A percentile compares a stretch with the other conserved stretches of the same genome.
phyloP scores from a whole-genome alignment of 1,140 invertebrate genomes.

The Euglossa dilemma region DNA sequence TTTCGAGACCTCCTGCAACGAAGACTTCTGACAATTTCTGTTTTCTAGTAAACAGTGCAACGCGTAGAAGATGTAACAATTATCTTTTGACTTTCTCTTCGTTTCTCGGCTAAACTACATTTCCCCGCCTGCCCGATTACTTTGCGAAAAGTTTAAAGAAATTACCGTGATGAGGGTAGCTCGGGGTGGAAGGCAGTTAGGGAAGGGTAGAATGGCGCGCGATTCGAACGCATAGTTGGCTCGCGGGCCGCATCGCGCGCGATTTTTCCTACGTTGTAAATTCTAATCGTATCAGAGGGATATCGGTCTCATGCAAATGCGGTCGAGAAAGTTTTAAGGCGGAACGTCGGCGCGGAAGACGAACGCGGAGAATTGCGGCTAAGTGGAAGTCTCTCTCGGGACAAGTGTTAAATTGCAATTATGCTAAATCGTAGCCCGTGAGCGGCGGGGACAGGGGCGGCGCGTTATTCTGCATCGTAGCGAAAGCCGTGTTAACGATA shows the following conservation, averaged over 20 bases:
- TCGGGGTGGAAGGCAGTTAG: too few relatives aligned
- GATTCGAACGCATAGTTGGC: not conserved
- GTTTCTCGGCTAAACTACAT: too few relatives aligned
- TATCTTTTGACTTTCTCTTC: too few relatives aligned
- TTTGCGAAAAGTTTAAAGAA: too few relatives aligned
- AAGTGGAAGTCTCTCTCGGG: constrained; percentile 10
- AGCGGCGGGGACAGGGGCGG: constrained; percentile 26
- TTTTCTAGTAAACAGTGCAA: too few relatives aligned
- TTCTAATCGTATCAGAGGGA: constrained; percentile 18
- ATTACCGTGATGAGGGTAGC: too few relatives aligned
- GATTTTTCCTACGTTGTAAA: not conserved
- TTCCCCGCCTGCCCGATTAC: too few relatives aligned
- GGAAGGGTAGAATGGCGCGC: not conserved
- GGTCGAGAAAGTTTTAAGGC: constrained; percentile 14
- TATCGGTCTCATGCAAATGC: constrained; percentile 44
- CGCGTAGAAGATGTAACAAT: too few relatives aligned
- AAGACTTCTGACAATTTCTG: too few relatives aligned
- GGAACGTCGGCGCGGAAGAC: not conserved
- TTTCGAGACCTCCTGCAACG: too few relatives aligned
- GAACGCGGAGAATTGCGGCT: constrained; percentile 21
- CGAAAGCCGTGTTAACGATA: constrained; percentile 57
- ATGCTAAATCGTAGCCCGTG: constrained; percentile 57
- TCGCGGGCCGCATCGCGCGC: not conserved
- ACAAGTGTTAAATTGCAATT: constrained; percentile 65
- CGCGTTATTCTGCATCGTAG: constrained; percentile 16